Conservation (phyloP, 2,797 vertebrate species). For the Neolamprologus multifasciatus region DNA sequence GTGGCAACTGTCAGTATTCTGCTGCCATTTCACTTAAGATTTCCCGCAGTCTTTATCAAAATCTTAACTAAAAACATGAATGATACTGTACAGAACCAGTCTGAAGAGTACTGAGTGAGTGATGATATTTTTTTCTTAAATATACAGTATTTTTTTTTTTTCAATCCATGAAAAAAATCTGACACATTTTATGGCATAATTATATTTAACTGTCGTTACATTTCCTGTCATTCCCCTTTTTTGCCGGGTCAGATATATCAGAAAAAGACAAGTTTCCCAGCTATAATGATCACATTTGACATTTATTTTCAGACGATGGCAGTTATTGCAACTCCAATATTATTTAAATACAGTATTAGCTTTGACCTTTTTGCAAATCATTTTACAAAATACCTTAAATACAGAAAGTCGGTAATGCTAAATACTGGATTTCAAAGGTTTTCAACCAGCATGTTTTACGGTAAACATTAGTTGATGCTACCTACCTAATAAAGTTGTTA, state of each 20-base stretch:
- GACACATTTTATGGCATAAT: not conserved
- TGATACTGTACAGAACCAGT: not conserved
- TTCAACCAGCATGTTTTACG: not conserved
- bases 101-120: not conserved
- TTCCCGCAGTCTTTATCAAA: fast-evolving
- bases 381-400: not conserved
- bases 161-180: not conserved
- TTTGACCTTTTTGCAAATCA: not conserved
- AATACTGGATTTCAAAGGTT: not conserved
- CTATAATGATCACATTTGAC: not conserved
- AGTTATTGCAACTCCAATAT: not conserved
- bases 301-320: not conserved
- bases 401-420: not conserved
- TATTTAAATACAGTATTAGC: not conserved
- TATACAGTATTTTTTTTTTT: not conserved
- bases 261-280: not conserved
- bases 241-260: not conserved
- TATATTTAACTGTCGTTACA: not conserved
- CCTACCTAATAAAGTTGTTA: not conserved
- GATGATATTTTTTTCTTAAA: not conserved
- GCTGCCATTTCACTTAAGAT: not conserved
- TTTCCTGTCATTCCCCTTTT: not conserved
- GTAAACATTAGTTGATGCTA: not conserved
- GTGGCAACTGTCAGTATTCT: not conserved
- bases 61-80: not conserved